Base-by-base conservation (phyloP, 1,140 invertebrate genomes). In the Platyscapa corneri region DNA sequence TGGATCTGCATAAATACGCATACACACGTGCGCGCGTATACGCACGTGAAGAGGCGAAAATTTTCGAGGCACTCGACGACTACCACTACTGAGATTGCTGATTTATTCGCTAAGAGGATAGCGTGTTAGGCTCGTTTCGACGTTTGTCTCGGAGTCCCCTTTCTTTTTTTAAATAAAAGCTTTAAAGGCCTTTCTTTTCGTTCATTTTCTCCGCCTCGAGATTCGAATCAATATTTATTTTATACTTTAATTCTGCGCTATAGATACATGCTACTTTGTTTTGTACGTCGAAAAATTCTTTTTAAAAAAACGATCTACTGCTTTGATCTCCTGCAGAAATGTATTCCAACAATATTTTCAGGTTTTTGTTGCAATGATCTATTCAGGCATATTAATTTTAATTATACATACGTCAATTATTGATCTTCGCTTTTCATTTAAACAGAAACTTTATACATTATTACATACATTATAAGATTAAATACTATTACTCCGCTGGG, bases 71-170 rank as follows among this genome's bases (percentile, higher is more conserved):
- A 76, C 34, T 16, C 37, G 60, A 3, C 5, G 42, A n/a, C 39
- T 5, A 77, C 46, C 27, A 53, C 20, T 0, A 39, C 82, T 30
- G 39, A 53, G 72, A 83, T 77, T 37, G 14, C 74, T 83, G 74
- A 83, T 77, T 83, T 77, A 83, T 77, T 83, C 82, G 60, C 56
- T 46, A 20, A 37, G 37, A 42, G 72, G 81, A 53, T 60, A 39
- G 18, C 82, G 75, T 78, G 82, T 84, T 84, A 78, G 56, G 46
- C 75, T 84, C 83, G n/a, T 70, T 70, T 78, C 75, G 70, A 82
- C 49, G 32, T 46, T 84, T 78, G 83, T 84, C 82, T 34, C 30
- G 32, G 70, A 46, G 46, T 6, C 32, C 3, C 30, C 46, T 53
- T 37, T 20, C 34, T 39, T 37, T 64, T n/a, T 78, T 78, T 1